Evolutionary conservation across 2,888 invertebrate species (phyloP).

Genomic region (Volucella inflata): DNA sequence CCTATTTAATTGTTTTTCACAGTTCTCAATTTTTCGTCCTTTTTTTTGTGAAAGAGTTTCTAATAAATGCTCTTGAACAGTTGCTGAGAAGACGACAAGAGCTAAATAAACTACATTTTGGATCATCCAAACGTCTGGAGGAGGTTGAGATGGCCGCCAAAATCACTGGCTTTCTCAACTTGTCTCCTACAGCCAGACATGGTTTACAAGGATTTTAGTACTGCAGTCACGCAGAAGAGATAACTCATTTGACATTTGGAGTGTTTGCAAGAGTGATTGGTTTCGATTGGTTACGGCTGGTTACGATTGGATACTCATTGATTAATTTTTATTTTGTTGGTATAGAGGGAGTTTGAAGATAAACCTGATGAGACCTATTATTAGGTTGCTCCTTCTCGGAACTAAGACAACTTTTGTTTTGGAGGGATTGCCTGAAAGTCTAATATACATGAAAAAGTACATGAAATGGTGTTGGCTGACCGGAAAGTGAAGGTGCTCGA

Average conservation of each 20-base stretch:
- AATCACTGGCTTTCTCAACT: conserved; percentile 20
- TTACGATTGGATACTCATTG: conserved; percentile 38
- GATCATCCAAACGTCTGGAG: conserved; percentile 48
- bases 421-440: too few species aligned
- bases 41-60: conserved; percentile 18
- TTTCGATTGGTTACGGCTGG: conserved; percentile 45
- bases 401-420: too few species aligned
- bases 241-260: conserved; percentile 60
- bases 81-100: conserved; percentile 45
- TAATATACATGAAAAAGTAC: too few species aligned
- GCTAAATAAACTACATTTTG: conserved; percentile 60
- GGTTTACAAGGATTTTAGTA: conserved; percentile 37
- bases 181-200: neutral
- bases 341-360: too few species aligned
- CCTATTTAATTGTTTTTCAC: conserved; percentile 73
- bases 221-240: conserved; percentile 65
- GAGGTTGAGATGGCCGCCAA: conserved; percentile 6
- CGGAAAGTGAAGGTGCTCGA: too few species aligned
- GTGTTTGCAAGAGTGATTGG: conserved; percentile 37
- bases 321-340: neutral
- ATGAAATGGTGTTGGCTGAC: too few species aligned
- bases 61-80: conserved; percentile 60
- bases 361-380: too few species aligned
- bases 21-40: conserved; percentile 63
- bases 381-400: too few species aligned